Evolutionary conservation across 2,113 vertebrate species (phyloP).

Genomic region (Numenius arquata): DNA sequence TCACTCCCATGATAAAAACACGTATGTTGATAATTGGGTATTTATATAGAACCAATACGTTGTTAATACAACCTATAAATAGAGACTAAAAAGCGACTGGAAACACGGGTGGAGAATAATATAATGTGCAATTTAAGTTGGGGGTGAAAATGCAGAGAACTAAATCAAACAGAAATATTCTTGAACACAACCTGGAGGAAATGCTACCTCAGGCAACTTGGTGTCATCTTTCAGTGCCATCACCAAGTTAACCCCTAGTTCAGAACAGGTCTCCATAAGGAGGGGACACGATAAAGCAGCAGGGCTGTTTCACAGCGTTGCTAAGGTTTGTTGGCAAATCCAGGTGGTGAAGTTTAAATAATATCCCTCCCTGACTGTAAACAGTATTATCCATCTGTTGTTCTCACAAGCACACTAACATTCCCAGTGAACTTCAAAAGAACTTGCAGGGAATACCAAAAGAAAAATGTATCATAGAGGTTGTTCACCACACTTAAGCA

Average conservation of each 20-base stretch:
- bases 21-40: neutral
- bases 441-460: neutral
- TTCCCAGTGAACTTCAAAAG: neutral
- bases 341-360: neutral
- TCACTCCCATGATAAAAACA: neutral
- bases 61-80: neutral
- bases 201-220: neutral
- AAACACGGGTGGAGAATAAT: neutral
- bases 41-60: neutral
- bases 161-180: neutral
- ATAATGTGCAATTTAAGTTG: neutral
- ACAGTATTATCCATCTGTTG: slow-evolving; percentile 7
- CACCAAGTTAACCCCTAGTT: neutral
- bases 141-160: neutral
- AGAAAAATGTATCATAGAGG: neutral
- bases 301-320: neutral
- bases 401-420: neutral
- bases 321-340: neutral
- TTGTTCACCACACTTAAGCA: neutral
- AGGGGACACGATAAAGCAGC: neutral
- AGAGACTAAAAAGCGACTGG: neutral
- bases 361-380: neutral
- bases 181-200: neutral
- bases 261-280: neutral
- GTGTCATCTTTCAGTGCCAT: neutral